Base-by-base conservation (phyloP, 1,140 invertebrate genomes). In the Ruditapes philippinarum region DNA sequence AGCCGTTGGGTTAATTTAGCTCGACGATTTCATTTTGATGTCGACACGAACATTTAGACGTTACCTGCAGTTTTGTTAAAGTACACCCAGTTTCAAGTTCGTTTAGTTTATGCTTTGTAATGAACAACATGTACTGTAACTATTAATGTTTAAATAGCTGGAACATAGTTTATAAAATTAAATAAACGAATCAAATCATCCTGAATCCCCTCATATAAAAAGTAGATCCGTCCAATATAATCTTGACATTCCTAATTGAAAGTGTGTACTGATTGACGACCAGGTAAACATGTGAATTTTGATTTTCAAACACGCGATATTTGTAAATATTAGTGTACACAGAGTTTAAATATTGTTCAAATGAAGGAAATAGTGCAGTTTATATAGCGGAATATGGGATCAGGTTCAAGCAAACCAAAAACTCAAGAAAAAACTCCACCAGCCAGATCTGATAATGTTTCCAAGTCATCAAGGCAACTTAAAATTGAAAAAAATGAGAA, bases 181-280 rank as follows among this genome's bases (percentile, higher is more conserved):
- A 62, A 1, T n/a, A 62, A 70, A 36, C 22, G 38, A 70, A 70
- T 70, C 36, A 70, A 19, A 78, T 25, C 11, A 78, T 49, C 49
- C 74, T 28, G 42, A 51, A 9, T 28, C 14, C 74, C 79, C 49
- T 38, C 33, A 14, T 45, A 14, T 65, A 2, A 38, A 28, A 36
- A 0, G 7, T 28, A 81, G 28, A 81, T 17, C 65, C 11, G 57
- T 22, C 33, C 38, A 33, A 25, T 42, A 31, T 38, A 33, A 38
- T 62, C 19, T 60, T 38, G 54, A 81, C 79, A 81, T 57, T 62
- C 79, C 79, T 79, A 79, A 79, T 79, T 79, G 76, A 81, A 38
- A 81, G 36, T 81, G 57, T 60, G 79, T 40, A 36, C 17, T 84
- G 82, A 84, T 84, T 84, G 82, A 84, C 82, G 65, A 84, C 82